Evolutionary conservation across 2,113 vertebrate species (phyloP), one percentile per base, ranked within the genome.

Genomic region (Sander vitreus): DNA sequence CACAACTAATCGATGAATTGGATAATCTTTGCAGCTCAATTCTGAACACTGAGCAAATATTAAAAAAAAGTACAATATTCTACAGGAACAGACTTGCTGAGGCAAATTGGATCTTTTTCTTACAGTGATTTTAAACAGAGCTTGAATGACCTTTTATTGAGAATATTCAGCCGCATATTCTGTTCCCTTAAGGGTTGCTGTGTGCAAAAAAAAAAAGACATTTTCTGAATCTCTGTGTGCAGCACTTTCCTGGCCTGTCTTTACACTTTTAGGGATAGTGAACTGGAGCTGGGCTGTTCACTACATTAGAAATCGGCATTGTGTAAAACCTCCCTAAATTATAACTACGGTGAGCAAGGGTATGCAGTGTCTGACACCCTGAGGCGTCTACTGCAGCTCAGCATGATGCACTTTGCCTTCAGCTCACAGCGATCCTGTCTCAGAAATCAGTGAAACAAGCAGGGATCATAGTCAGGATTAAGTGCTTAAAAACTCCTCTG

Each of bases 401-500:
- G n/a, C 76, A 6, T 23, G 71, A 25, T 33, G 71, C 76, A 13
- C 64, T 72, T 72, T 78, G 68, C 76, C 67, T 82, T 72, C 62
- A 69, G 62, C 73, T 81, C 43, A 3, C 81, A n/a, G 55, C 12
- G 10, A 78, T 69, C 55, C 58, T 71, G 30, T 68, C 58, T 73
- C 33, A 43, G 16, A 74, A 84, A 80, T 54, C 60, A 65, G 64
- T 30, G 68, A 75, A 77, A 85, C 79, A 84, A 76, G 72, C 53
- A 21, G 58, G 74, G 80, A 79, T 85, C 77, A 74, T 65, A 30
- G 77, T 16, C 23, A 21, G 84, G 87, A 84, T 89, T 92, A 85
- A 85, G 13, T 45, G 6, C 66, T 80, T 59, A 23, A 39, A 64
- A 87, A 78, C 47, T 81, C 82, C 53, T 78, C 67, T 69, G 59